Evolutionary conservation across 2,888 invertebrate genomes (phyloP).

Genomic region (Lacanobia wlatinum): DNA sequence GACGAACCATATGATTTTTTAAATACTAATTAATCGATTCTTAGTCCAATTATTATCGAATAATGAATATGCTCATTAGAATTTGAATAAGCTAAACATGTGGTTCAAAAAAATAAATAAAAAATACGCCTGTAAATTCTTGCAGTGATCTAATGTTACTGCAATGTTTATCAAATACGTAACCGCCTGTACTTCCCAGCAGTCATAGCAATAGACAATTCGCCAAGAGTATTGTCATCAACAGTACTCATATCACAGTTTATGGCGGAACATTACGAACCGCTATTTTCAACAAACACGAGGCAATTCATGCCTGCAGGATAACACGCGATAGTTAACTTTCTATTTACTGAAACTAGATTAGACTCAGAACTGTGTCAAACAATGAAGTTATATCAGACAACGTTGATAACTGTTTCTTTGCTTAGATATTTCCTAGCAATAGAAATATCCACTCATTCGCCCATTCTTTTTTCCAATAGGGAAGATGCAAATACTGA

Average conservation of each 20-base stretch:
- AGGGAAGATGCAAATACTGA: too few relatives aligned
- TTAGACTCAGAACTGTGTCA: conserved; percentile 51
- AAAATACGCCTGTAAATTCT: background rate
- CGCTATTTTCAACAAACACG: conserved; percentile 72
- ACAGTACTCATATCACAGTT: conserved; percentile 75
- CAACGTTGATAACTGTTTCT: conserved; percentile 28
- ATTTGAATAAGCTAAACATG: too few relatives aligned
- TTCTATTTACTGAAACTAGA: conserved; percentile 58
- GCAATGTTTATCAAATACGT: conserved; percentile 15
- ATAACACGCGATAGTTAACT: conserved; percentile 60
- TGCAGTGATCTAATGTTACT: background rate
- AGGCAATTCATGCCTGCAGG: conserved; percentile 52
- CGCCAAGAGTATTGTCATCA: conserved; percentile 46
- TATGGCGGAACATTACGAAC: conserved; percentile 66
- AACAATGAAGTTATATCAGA: conserved; percentile 29
- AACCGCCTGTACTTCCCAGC: conserved; percentile 25
- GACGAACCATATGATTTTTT: too few relatives aligned
- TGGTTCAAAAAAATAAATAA: too few relatives aligned
- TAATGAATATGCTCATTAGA: too few relatives aligned
- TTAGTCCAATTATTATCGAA: too few relatives aligned
- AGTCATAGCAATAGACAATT: conserved; percentile 22
- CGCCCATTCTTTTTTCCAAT: too few relatives aligned
- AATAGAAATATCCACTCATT: background rate
- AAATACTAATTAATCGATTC: too few relatives aligned
- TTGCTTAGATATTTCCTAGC: background rate